phyloP scores from a whole-genome alignment of 30 jellyfish, hydroid and myxozoan genomes.

The Haliclystus octoradiatus region DNA sequence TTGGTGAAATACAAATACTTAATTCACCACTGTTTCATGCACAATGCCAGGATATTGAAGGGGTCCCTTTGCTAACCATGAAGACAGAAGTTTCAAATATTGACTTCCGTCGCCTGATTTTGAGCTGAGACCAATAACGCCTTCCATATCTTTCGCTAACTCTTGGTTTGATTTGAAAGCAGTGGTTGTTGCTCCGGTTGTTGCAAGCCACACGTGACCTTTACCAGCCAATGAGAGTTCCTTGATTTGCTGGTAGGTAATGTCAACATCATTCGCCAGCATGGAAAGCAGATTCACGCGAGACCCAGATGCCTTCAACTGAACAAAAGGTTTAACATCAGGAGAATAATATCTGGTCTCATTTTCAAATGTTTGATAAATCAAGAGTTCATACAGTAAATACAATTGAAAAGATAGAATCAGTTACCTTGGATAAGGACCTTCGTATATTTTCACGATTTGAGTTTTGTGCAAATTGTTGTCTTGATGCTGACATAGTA shows the following conservation, averaged over 20 bases:
- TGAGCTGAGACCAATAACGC: conserved; percentile 80
- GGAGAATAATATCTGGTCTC: no score
- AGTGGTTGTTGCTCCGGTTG: conserved; percentile 64
- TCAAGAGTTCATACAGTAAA: no score
- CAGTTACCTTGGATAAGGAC: no score
- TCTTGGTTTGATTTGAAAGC: conserved; percentile 15
- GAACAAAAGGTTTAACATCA: neutral
- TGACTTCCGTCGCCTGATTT: conserved; percentile 83
- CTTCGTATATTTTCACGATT: no score
- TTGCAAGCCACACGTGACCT: conserved; percentile 81
- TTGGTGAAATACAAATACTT: no score
- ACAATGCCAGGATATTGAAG: conserved; percentile 80
- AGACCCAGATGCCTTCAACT: conserved; percentile 63
- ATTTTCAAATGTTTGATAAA: no score
- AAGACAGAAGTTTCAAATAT: conserved; percentile 54
- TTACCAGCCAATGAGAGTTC: conserved; percentile 61
- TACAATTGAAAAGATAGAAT: no score
- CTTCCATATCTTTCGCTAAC: conserved; percentile 70
- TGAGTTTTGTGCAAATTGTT: no score
- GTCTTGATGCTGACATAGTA: conserved; percentile 22
- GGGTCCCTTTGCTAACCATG: conserved; percentile 78
- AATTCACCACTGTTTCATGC: no score
- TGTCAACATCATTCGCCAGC: conserved; percentile 34
- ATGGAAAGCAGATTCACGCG: conserved; percentile 69
- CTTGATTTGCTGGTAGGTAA: conserved; percentile 17